These are phyloP conservation scores for Trochalopteron elliotii DNA, from an alignment of 2,113 vertebrate species.

Conservation along the genomic window DNA sequence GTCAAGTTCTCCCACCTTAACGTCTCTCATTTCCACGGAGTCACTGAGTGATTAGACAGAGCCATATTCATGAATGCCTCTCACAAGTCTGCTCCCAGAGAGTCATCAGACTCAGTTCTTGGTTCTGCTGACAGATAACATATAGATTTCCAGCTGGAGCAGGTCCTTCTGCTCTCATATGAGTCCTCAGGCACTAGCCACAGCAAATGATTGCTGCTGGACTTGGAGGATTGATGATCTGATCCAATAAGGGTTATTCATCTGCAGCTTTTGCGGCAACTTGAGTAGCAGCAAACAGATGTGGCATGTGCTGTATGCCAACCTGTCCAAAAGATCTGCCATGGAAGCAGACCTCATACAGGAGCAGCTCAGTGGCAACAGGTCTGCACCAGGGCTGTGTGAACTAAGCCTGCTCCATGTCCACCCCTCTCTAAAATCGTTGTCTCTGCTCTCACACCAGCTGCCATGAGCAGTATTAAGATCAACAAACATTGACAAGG, in stretches of 20 bases:
- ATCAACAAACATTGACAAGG: not conserved
- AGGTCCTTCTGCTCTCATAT: not conserved
- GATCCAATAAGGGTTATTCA: not conserved
- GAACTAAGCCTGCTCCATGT: not conserved
- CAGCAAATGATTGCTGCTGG: not conserved
- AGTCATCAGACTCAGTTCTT: not conserved
- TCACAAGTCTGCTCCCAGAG: not conserved
- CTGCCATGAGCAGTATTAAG: not conserved
- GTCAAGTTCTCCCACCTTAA: not conserved
- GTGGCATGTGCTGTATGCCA: accelerated
- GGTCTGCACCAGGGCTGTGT: not conserved
- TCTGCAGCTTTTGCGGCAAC: not conserved
- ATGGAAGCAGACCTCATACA: not conserved
- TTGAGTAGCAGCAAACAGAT: not conserved
- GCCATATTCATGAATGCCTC: not conserved
- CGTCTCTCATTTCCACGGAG: not conserved
- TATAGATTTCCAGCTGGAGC: not conserved
- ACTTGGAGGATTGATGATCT: not conserved
- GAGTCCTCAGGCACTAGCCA: not conserved
- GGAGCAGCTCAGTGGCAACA: not conserved
- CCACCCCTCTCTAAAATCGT: accelerated
- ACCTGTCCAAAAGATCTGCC: not conserved
- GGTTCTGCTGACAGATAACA: not conserved
- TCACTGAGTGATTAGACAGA: not conserved
- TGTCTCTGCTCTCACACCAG: not conserved